Percentiles rank a stretch among this genome's conserved stretches.
Conservation (phyloP, 2,888 invertebrate species). For the Pyrrhia umbra region DNA sequence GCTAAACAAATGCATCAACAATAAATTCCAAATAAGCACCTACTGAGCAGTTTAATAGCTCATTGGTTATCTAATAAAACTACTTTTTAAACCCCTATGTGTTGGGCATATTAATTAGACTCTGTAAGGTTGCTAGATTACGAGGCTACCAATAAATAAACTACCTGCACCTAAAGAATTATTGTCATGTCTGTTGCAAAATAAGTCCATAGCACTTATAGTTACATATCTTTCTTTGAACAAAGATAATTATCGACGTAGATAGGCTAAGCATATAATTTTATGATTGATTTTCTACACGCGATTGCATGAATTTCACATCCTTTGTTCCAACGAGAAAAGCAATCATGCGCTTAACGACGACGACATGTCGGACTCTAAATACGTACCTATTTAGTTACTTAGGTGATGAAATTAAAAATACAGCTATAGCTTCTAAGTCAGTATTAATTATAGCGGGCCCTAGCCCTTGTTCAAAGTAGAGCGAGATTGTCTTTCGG, state of each 20-base stretch:
- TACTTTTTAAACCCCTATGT: conserved; percentile 7
- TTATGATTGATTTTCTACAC: conserved; percentile 40
- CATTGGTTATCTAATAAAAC: not conserved
- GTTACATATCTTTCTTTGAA: conserved; percentile 6
- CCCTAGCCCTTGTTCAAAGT: too few species aligned
- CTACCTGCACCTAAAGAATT: too few species aligned
- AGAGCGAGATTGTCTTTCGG: too few species aligned
- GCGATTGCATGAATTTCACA: conserved; percentile 62
- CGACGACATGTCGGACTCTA: not conserved
- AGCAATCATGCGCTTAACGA: conserved; percentile 19
- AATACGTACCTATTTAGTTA: too few species aligned
- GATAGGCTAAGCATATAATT: conserved; percentile 14
- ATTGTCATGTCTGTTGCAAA: not conserved
- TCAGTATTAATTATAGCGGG: too few species aligned
- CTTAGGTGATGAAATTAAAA: not conserved
- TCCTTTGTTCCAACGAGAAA: conserved; percentile 61
- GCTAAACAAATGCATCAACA: conserved; percentile 5
- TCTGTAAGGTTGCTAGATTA: conserved; percentile 3
- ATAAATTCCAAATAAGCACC: conserved; percentile 19
- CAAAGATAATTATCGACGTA: conserved; percentile 17
- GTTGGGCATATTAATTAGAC: conserved; percentile 10
- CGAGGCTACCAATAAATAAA: not conserved
- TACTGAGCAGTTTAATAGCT: conserved; percentile 1
- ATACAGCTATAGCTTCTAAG: too few species aligned
- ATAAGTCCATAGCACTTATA: not conserved